These are phyloP conservation scores for Aleiodes alternator DNA, from an alignment of 2,888 invertebrate species.

Conservation along the genomic window DNA sequence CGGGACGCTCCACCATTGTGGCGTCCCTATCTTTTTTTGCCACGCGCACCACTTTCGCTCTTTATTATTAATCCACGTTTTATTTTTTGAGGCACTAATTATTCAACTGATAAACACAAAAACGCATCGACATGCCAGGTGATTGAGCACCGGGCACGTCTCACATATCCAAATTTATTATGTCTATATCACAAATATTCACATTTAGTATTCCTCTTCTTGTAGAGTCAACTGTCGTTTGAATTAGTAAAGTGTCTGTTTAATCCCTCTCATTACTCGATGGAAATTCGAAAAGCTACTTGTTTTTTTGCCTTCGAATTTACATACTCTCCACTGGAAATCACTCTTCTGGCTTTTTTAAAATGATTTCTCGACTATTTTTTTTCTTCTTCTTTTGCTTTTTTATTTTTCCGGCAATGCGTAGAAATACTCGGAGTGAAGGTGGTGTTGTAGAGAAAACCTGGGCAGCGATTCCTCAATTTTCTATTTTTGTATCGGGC, in stretches of 20 bases:
- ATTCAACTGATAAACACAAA: conserved; percentile 5
- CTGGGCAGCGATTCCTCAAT: conserved; percentile 43
- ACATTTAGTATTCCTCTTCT: neutral
- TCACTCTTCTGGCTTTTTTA: neutral
- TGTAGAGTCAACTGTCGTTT: neutral
- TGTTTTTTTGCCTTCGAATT: neutral
- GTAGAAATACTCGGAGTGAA: conserved; percentile 12
- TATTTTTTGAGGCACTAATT: conserved; percentile 1
- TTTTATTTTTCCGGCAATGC: neutral
- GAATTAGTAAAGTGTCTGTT: neutral
- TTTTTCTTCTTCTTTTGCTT: neutral
- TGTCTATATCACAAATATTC: no score
- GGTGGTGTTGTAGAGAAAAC: neutral
- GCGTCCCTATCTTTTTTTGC: conserved; percentile 68
- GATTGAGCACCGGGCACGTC: conserved; percentile 16
- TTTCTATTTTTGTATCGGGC: conserved; percentile 46
- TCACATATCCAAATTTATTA: conserved; percentile 7
- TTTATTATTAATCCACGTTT: conserved; percentile 40
- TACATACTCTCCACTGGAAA: neutral
- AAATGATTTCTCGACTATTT: neutral
- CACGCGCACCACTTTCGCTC: conserved; percentile 73
- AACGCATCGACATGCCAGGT: conserved; percentile 35
- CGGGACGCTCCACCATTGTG: conserved; percentile 72
- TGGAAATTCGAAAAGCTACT: neutral
- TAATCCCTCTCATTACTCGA: neutral